These are phyloP conservation scores for Goniozus legneri DNA, from an alignment of 1,140 invertebrate species.

Conservation along the genomic window DNA sequence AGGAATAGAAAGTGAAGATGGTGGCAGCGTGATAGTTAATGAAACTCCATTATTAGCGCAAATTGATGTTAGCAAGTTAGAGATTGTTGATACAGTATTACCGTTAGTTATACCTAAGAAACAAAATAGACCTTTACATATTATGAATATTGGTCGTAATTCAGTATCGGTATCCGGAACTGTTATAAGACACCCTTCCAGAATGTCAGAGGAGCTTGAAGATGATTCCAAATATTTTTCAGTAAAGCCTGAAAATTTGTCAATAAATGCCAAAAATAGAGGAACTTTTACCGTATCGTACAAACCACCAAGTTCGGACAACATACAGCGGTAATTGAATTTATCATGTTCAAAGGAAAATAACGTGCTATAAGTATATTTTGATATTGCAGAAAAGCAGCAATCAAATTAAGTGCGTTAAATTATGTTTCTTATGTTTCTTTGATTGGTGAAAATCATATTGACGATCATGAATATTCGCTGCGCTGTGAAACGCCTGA, in stretches of 20 bases:
- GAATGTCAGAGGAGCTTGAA: constrained; percentile 10
- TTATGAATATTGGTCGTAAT: constrained; percentile 36
- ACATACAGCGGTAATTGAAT: too few relatives aligned
- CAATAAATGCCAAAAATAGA: constrained; percentile 28
- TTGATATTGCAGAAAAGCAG: constrained; percentile 24
- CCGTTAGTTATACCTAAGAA: constrained; percentile 31
- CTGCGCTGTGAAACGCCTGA: constrained; percentile 42
- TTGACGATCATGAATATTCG: constrained; percentile 19
- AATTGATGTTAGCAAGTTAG: constrained; percentile 35
- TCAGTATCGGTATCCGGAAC: constrained; percentile 18
- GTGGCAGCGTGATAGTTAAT: constrained; percentile 24
- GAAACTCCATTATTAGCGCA: constrained; percentile 35
- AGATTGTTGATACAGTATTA: constrained; percentile 30
- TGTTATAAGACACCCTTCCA: constrained; percentile 8
- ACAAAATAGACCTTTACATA: constrained; percentile 29
- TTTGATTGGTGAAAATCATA: constrained; percentile 28
- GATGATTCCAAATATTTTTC: constrained; percentile 25
- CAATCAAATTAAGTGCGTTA: constrained; percentile 30
- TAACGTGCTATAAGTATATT: too few relatives aligned
- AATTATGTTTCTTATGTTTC: constrained; percentile 29
- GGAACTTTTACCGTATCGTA: constrained; percentile 30
- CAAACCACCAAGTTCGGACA: constrained; percentile 25
- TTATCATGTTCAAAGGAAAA: too few relatives aligned
- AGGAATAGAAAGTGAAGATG: constrained; percentile 18
- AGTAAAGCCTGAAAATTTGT: constrained; percentile 28